Evolutionary conservation across 1,140 invertebrate genomes (phyloP), one percentile per base, ranked within the genome.

Genomic region (Vollenhovia emeryi): DNA sequence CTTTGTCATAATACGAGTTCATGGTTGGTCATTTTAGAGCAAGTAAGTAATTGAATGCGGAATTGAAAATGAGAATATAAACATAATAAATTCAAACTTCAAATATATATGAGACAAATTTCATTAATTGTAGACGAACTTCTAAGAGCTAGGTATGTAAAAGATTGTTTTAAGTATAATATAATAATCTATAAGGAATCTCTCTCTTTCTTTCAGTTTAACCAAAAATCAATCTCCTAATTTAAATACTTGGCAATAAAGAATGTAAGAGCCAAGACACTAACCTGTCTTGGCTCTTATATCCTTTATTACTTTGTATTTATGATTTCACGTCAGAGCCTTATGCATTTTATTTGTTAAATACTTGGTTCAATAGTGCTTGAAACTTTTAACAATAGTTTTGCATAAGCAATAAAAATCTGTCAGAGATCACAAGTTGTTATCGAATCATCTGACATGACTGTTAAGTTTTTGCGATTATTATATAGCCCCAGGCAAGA

Each of bases 401-500:
- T 78, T 48, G 6, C 59, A 1, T 21, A 50, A 78, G 18, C 36
- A 24, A 13, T 11, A 0, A 74, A 24, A 43, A 64, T 62, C 13
- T 36, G 13, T 64, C 48, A 1, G 43, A 21, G 15, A 64, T 18
- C 13, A 33, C 33, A 36, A 43, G 36, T 43, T 62, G 74, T 7
- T 30, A 78, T 64, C 50, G 43, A 78, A 15, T 78, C 6, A 45
- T 21, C 11, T n/a, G 21, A 45, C 27, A 48, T 50, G 59, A 50
- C 59, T 62, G 27, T 75, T 27, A 27, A 36, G 27, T 43, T 27
- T 18, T 60, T 60, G 9, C 9, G n/a, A 62, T 62, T 48, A 24
- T 62, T 64, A 13, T 36, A 24, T 43, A 52, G 73, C 55, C 74
- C 33, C n/a, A 27, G 57, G 33, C 52, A 18, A 40, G n/a, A 78